Evolutionary conservation across 2,113 vertebrate genomes (phyloP).

Genomic region (Dipodomys stephensi): DNA sequence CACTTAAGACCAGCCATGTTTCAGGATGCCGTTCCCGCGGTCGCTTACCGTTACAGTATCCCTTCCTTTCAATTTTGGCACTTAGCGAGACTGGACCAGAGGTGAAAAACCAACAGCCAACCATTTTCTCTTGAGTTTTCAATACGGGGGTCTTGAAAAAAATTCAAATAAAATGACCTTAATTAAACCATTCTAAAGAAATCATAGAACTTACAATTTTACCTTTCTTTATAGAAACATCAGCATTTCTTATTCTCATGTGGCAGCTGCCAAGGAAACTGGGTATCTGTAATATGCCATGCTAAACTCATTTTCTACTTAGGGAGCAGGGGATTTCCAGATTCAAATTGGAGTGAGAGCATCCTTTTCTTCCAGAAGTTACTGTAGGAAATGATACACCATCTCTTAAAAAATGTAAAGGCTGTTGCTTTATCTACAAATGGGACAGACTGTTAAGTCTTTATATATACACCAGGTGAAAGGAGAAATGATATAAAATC

Average conservation of each 20-base stretch:
- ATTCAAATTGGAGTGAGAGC: not conserved
- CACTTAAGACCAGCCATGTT: not conserved
- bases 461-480: not conserved
- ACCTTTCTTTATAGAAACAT: not conserved
- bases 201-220: not conserved
- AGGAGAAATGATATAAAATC: not conserved
- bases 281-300: not conserved
- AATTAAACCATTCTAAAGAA: slow-evolving; percentile 27
- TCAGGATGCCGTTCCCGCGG: not conserved
- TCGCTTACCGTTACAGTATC: slow-evolving; percentile 91
- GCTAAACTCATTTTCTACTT: not conserved
- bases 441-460: not conserved
- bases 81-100: slow-evolving; percentile 91
- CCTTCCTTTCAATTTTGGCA: slow-evolving; percentile 91
- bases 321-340: not conserved
- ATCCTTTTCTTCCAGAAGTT: not conserved
- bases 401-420: not conserved
- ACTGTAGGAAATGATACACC: not conserved
- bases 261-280: not conserved
- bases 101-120: slow-evolving; percentile 92
- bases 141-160: slow-evolving; percentile 88
- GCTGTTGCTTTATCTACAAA: not conserved
- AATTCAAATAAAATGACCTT: slow-evolving; percentile 57
- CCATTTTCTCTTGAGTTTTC: slow-evolving; percentile 90
- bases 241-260: not conserved